phyloP scores from a whole-genome alignment of 2,888 invertebrate species.

The Pachydiplax longipennis region DNA sequence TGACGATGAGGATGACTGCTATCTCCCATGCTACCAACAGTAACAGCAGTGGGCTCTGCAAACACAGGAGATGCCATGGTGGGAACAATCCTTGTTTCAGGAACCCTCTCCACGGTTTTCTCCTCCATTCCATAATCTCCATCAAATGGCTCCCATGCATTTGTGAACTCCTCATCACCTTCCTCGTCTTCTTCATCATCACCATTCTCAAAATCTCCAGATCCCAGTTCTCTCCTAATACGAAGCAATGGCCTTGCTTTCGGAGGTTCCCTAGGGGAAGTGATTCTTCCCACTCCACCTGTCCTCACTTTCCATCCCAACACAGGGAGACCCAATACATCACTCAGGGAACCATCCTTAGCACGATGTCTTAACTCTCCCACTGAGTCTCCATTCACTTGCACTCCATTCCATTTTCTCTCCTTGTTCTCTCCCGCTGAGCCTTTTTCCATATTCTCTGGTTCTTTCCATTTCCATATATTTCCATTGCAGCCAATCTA shows the following conservation, averaged over 20 bases:
- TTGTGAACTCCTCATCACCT: conserved; percentile 49
- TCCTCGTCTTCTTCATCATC: conserved; percentile 54
- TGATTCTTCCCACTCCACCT: neutral
- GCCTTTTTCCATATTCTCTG: conserved; percentile 57
- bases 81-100: conserved; percentile 56
- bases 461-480: conserved; percentile 71
- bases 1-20: conserved; percentile 59
- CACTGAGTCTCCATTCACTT: conserved; percentile 71
- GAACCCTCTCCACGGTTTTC: conserved; percentile 53
- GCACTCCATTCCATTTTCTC: conserved; percentile 67
- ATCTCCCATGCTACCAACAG: conserved; percentile 44
- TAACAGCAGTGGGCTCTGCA: conserved; percentile 51
- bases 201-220: conserved; percentile 55
- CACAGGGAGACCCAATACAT: conserved; percentile 72
- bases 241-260: neutral
- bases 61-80: conserved; percentile 57
- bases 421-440: conserved; percentile 71
- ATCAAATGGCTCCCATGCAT: neutral
- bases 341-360: conserved; percentile 74
- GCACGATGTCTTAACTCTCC: conserved; percentile 73
- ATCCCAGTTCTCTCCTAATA: conserved; percentile 23
- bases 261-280: neutral
- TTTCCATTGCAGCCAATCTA: conserved; percentile 80
- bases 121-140: conserved; percentile 47
- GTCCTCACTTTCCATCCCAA: conserved; percentile 70